Evolutionary conservation across 2,113 vertebrate genomes (phyloP).

Genomic region (Lethenteron camtschaticum): DNA sequence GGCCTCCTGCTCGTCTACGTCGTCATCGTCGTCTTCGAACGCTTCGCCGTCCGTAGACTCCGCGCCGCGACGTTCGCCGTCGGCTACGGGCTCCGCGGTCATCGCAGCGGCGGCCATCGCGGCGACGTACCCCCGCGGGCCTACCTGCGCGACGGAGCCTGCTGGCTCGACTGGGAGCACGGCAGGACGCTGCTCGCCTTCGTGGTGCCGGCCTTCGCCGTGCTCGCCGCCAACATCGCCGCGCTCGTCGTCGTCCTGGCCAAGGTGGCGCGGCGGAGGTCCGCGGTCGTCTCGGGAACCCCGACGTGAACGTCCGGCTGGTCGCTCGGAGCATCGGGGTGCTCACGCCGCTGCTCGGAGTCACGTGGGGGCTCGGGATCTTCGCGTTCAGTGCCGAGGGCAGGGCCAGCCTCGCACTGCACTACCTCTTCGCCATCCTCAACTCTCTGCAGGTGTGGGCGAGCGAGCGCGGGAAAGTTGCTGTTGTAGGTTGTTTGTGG

Average conservation of each 20-base stretch:
- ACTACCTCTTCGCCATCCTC: constrained; percentile 32
- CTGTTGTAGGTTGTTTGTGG: no score
- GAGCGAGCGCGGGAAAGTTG: no score
- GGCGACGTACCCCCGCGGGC: constrained; percentile 24
- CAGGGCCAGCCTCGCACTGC: constrained; percentile 16
- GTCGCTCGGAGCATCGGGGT: constrained; percentile 42
- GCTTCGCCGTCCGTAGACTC: constrained; percentile 24
- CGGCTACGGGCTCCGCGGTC: constrained; percentile 46
- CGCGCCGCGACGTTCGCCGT: constrained; percentile 27
- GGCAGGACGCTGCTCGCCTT: constrained; percentile 46
- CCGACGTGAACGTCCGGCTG: constrained; percentile 20
- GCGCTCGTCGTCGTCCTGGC: constrained; percentile 36
- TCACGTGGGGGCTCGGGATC: constrained; percentile 55
- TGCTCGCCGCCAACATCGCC: constrained; percentile 37
- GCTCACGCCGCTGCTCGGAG: constrained; percentile 50
- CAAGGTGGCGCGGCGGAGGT: constrained; percentile 30
- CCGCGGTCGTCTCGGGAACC: not conserved
- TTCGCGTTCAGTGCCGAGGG: constrained; percentile 16
- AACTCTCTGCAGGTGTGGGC: constrained; percentile 50
- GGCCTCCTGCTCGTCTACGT: no score
- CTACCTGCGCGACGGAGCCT: constrained; percentile 26
- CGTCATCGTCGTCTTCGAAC: constrained; percentile 19
- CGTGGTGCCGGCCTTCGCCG: constrained; percentile 35
- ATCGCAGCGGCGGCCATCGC: constrained; percentile 40
- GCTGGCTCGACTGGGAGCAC: constrained; percentile 51